Evolutionary conservation across 2,797 vertebrate species (phyloP).

Genomic region (Gambusia yucatana): DNA sequence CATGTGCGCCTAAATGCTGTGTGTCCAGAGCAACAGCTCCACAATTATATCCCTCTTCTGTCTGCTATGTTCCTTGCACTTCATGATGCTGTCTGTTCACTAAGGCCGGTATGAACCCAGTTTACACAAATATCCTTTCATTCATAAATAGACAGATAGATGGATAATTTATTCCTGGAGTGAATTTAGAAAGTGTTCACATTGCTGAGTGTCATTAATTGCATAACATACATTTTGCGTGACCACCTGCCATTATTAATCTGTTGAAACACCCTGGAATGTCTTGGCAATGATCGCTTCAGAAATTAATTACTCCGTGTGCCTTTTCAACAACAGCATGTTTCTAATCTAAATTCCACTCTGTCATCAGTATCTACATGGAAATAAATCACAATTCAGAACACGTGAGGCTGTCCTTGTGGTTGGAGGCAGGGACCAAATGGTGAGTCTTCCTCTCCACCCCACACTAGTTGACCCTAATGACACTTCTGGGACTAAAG

Average conservation of each 20-base stretch:
- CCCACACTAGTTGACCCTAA: constrained; percentile 66
- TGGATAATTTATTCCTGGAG: neutral
- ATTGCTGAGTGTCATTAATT: constrained; percentile 40
- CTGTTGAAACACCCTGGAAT: constrained; percentile 18
- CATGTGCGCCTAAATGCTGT: constrained; percentile 30
- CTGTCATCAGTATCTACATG: constrained; percentile 21
- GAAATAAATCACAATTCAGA: constrained; percentile 38
- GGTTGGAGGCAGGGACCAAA: constrained; percentile 39
- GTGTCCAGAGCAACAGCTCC: constrained; percentile 26
- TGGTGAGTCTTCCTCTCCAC: constrained; percentile 39
- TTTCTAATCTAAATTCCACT: constrained; percentile 19
- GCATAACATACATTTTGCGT: constrained; percentile 25
- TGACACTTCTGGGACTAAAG: constrained; percentile 44
- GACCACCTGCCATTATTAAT: constrained; percentile 26
- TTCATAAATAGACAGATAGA: neutral
- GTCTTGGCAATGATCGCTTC: constrained; percentile 21
- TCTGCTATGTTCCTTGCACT: neutral
- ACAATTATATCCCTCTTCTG: constrained; percentile 19
- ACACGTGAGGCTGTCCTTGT: constrained; percentile 49
- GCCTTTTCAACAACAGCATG: constrained; percentile 25
- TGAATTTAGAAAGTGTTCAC: constrained; percentile 1
- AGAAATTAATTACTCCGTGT: constrained; percentile 16
- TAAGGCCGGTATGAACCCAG: neutral
- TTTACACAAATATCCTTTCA: neutral
- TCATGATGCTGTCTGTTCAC: neutral